Evolutionary conservation across 2,888 invertebrate species (phyloP), one percentile per base, ranked within the genome.

Genomic region (Thalpophila matura): DNA sequence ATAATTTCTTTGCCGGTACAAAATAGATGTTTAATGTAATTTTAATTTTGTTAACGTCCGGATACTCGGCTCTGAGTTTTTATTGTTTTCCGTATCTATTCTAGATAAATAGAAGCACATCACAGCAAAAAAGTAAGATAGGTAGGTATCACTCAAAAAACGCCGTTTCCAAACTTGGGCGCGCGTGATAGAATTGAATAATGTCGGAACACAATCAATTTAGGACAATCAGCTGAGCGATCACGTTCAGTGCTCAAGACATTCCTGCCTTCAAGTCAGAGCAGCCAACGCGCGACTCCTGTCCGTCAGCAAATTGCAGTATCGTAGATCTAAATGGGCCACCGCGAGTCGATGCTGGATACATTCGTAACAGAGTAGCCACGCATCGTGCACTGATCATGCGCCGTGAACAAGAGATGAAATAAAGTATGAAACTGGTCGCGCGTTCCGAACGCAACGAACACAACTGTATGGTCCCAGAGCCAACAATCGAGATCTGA

Each of bases 401-500:
- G 89, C 87, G 83, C 82, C 81, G 82, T 81, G 85, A 85, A 87
- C 86, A 84, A 87, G 87, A 88, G 85, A 92, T 89, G 90, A 90
- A 90, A 89, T 89, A 90, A 91, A 91, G 88, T 92, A 91, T 91
- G 89, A 88, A 87, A 86, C 87, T 86, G 83, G 86, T 84, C 87
- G 83, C 79, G 78, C 80, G 71, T 62, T 78, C 75, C 59, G 47
- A 74, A 74, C 60, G 67, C 64, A 61, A 56, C 81, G 78, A 82
- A 80, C 77, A 80, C 79, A 83, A 82, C 86, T 79, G 86, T 82
- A 85, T 85, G 82, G 85, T 85, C 84, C 83, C 83, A 75, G 85
- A 86, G 85, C 87, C 90, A 91, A 93, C 93, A 92, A 94, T 93
- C 91, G 89, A 91, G 94, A 94, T 94, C 86, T 83, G 89, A 90